Evolutionary conservation across 2,888 invertebrate species (phyloP).

Genomic region (Caenorhabditis virilis): DNA sequence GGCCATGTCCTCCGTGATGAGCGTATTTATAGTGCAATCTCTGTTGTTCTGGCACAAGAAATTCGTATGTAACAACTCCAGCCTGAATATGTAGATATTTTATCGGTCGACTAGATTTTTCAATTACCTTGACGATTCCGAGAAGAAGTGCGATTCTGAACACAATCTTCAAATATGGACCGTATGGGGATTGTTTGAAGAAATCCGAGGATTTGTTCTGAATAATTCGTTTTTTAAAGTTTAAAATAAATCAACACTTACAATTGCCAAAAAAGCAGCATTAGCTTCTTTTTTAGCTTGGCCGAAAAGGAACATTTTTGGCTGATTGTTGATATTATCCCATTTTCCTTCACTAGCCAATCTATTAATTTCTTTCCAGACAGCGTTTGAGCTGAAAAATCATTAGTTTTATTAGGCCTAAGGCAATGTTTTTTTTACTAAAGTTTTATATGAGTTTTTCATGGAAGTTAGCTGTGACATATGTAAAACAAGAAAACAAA

Average conservation of each 20-base stretch:
- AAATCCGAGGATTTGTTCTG: conserved; percentile 37
- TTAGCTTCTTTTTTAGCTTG: conserved; percentile 48
- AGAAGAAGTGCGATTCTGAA: conserved; percentile 45
- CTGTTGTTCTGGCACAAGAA: conserved; percentile 56
- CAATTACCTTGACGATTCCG: conserved; percentile 16
- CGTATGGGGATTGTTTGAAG: conserved; percentile 49
- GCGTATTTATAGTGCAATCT: conserved; percentile 59
- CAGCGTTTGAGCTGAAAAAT: no score
- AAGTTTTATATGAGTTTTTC: no score
- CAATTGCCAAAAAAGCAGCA: conserved; percentile 44
- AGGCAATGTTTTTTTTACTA: background rate
- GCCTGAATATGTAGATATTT: conserved; percentile 5
- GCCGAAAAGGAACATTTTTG: conserved; percentile 53
- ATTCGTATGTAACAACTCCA: conserved; percentile 52
- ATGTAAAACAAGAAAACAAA: no score
- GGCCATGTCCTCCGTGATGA: conserved; percentile 47
- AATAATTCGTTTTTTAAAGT: background rate
- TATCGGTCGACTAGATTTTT: background rate
- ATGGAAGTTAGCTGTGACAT: no score
- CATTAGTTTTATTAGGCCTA: background rate
- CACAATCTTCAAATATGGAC: conserved; percentile 46
- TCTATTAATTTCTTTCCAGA: conserved; percentile 59
- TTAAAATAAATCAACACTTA: conserved; percentile 14
- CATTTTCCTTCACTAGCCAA: conserved; percentile 61
- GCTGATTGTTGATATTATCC: conserved; percentile 61